phyloP scores from a whole-genome alignment of 2,797 vertebrate species.

The Microctenopoma steveboyesi region DNA sequence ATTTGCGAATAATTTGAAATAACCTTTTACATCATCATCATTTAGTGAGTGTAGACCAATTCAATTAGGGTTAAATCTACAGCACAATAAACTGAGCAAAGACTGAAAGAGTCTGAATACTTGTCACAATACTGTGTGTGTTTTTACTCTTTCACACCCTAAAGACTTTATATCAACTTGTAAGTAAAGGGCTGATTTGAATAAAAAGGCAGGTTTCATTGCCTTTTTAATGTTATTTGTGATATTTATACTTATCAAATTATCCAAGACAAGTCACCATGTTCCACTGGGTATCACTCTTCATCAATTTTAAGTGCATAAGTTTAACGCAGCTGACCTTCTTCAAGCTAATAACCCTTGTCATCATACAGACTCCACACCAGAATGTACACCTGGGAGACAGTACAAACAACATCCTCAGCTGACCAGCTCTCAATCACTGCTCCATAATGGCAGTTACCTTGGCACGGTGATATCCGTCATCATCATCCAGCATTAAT shows the following conservation, averaged over 20 bases:
- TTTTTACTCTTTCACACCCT: too few relatives aligned
- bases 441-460: constrained; percentile 68
- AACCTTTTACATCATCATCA: too few relatives aligned
- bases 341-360: constrained; percentile 75
- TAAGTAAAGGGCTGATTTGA: neutral
- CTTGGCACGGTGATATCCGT: constrained; percentile 72
- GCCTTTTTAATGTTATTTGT: neutral
- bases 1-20: too few relatives aligned
- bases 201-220: neutral
- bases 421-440: constrained; percentile 65
- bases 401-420: constrained; percentile 72
- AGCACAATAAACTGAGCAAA: too few relatives aligned
- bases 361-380: constrained; percentile 62
- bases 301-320: constrained; percentile 65
- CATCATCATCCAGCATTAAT: constrained; percentile 69
- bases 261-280: constrained; percentile 7
- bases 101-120: too few relatives aligned
- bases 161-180: neutral
- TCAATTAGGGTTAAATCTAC: too few relatives aligned
- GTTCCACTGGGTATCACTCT: constrained; percentile 57
- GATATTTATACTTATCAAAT: neutral
- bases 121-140: too few relatives aligned
- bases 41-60: too few relatives aligned
- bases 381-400: constrained; percentile 65
- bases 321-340: constrained; percentile 78